Percentiles rank a stretch among this genome's conserved stretches.
These are phyloP conservation scores for Ephydatia muelleri DNA, from an alignment of 37 sponge, comb jelly and placozoan species.

Conservation along the genomic window DNA sequence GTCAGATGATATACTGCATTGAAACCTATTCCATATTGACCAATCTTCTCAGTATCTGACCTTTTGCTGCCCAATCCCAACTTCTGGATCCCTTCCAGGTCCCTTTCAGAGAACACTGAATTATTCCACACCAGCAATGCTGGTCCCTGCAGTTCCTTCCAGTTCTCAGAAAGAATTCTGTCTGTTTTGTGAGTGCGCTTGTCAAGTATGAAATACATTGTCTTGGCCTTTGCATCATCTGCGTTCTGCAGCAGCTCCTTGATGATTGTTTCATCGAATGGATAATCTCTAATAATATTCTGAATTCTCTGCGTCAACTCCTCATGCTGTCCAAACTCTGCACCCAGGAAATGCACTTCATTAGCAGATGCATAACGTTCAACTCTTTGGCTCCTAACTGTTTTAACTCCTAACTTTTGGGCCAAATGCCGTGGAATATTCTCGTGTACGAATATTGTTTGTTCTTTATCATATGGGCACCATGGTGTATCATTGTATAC, in stretches of 20 bases:
- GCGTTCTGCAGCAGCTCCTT: slow-evolving; percentile 63
- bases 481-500: slow-evolving; percentile 45
- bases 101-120: slow-evolving; percentile 39
- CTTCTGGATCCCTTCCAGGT: slow-evolving; percentile 60
- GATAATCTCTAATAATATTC: slow-evolving; percentile 34
- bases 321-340: slow-evolving; percentile 38
- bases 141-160: slow-evolving; percentile 65
- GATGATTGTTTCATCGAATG: slow-evolving; percentile 32
- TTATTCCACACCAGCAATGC: slow-evolving; percentile 63
- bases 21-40: slow-evolving; percentile 76
- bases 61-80: slow-evolving; percentile 67
- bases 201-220: slow-evolving; percentile 65
- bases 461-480: slow-evolving; percentile 15
- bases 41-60: slow-evolving; percentile 42
- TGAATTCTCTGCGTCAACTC: slow-evolving; percentile 32
- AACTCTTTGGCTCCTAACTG: slow-evolving; percentile 28
- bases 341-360: background rate
- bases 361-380: background rate
- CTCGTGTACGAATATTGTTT: slow-evolving; percentile 19
- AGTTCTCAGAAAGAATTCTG: slow-evolving; percentile 41
- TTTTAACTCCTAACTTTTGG: slow-evolving; percentile 21
- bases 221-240: slow-evolving; percentile 77
- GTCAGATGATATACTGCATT: slow-evolving; percentile 78
- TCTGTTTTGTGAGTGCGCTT: slow-evolving; percentile 14
- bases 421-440: slow-evolving; percentile 14